A percentile compares a stretch with the other conserved stretches of the same genome.
These are phyloP conservation scores for Mastigias papua DNA, from an alignment of 30 jellyfish, hydroid and myxozoan genomes.

Conservation along the genomic window DNA sequence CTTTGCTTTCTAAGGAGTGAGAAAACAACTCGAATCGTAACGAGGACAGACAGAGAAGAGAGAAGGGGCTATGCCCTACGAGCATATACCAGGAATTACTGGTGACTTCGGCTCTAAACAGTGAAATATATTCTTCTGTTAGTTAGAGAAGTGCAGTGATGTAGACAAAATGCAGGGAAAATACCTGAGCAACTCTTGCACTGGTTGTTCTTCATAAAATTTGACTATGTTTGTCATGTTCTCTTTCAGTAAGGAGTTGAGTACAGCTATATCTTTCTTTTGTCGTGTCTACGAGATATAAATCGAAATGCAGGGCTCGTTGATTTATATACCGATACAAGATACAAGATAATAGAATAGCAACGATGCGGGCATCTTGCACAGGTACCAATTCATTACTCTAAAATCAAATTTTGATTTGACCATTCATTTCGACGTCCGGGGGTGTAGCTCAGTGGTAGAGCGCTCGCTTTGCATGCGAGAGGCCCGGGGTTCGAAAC, in stretches of 20 bases:
- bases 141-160: too few species aligned
- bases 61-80: too few species aligned
- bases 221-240: conserved; percentile 56
- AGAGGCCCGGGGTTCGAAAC: conserved; percentile 90
- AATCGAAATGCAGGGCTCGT: too few species aligned
- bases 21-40: too few species aligned
- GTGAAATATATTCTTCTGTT: too few species aligned
- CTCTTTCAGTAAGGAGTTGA: conserved; percentile 48
- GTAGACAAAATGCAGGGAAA: too few species aligned
- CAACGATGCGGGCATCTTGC: background rate
- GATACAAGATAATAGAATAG: background rate
- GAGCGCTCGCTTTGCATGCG: conserved; percentile 83
- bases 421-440: background rate
- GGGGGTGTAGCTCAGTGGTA: conserved; percentile 87
- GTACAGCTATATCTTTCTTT: conserved; percentile 38
- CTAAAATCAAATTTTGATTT: background rate
- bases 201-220: conserved; percentile 57
- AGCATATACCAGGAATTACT: too few species aligned
- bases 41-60: too few species aligned
- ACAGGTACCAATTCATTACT: background rate
- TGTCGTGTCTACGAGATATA: conserved; percentile 9
- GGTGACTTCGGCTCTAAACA: too few species aligned
- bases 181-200: conserved; percentile 69
- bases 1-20: too few species aligned
- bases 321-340: background rate